These are phyloP conservation scores for Rapana venosa DNA, from an alignment of 2,888 invertebrate genomes.

Conservation along the genomic window DNA sequence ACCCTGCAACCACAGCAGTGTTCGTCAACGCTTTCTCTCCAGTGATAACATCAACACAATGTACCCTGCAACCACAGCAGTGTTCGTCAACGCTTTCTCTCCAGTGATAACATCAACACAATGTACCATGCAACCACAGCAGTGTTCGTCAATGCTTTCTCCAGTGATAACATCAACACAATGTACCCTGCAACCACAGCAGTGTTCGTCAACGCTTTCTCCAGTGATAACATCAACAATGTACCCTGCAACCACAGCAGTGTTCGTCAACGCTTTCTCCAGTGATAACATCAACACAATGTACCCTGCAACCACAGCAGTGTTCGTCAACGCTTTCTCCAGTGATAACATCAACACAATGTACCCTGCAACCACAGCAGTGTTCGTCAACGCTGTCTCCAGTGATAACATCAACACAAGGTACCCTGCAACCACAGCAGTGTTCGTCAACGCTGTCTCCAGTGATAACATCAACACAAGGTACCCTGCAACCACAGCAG, in stretches of 20 bases:
- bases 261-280: background rate
- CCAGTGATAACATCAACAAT: slow-evolving; percentile 83
- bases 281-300: background rate
- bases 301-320: background rate
- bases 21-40: too few species aligned
- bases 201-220: too few species aligned
- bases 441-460: too few species aligned
- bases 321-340: too few species aligned
- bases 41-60: slow-evolving; percentile 85
- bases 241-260: slow-evolving; percentile 84
- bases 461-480: too few species aligned
- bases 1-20: background rate
- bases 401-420: too few species aligned
- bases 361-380: background rate
- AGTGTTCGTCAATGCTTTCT: too few species aligned
- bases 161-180: background rate
- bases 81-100: background rate
- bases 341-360: background rate
- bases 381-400: too few species aligned
- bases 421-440: too few species aligned
- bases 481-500: too few species aligned
- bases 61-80: slow-evolving; percentile 84
- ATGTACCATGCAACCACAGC: background rate
- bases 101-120: background rate
- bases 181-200: background rate